These are phyloP conservation scores for Trialeurodes vaporariorum DNA, from an alignment of 1,140 invertebrate species.

Conservation along the genomic window DNA sequence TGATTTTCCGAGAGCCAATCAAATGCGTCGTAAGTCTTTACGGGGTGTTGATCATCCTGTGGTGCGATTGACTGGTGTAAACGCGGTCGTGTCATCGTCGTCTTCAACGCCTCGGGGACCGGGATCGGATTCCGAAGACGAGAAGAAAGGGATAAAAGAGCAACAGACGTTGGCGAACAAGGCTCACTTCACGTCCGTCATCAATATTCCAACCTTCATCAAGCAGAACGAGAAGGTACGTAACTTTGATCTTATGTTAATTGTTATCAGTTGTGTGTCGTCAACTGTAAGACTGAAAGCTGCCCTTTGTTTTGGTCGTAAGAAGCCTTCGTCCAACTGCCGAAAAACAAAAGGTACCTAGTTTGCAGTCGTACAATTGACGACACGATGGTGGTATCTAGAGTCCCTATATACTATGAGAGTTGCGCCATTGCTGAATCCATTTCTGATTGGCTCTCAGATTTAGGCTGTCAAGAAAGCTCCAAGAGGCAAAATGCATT, in stretches of 20 bases:
- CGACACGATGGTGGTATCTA: no score
- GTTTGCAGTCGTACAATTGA: no score
- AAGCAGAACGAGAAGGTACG: constrained; percentile 51
- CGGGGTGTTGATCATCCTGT: constrained; percentile 27
- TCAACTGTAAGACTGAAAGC: neutral
- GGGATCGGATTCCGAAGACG: neutral
- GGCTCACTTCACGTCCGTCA: constrained; percentile 53
- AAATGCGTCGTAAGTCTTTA: constrained; percentile 30
- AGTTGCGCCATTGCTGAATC: no score
- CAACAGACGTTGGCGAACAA: no score
- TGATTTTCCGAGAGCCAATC: neutral
- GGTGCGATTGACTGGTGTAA: constrained; percentile 30
- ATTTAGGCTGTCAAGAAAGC: no score
- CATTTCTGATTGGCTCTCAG: no score
- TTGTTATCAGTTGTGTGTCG: neutral
- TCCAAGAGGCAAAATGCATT: no score
- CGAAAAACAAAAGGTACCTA: neutral
- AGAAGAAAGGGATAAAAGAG: no score
- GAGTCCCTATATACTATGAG: no score
- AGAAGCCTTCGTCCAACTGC: neutral
- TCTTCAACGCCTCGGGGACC: constrained; percentile 11
- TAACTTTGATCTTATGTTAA: neutral
- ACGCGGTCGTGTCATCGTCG: constrained; percentile 22
- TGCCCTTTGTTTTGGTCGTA: neutral
- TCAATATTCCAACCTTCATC: constrained; percentile 71